Base-by-base conservation (phyloP, 2,113 vertebrate genomes). In the Embiotoca jacksoni region DNA sequence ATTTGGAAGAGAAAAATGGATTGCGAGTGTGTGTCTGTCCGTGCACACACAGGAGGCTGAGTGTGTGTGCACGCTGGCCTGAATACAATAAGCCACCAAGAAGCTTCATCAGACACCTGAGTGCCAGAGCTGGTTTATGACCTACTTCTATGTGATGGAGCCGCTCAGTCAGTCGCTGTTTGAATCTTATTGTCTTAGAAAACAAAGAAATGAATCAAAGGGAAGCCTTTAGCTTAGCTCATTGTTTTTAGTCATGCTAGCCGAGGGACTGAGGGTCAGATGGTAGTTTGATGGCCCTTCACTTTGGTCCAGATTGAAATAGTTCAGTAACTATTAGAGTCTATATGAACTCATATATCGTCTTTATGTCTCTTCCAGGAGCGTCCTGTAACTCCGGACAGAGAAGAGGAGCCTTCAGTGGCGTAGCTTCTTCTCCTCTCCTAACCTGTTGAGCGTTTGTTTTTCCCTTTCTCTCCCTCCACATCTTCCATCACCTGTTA, bases 41-140 rank as follows among this genome's bases (percentile, higher is more conserved):
- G 32, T 36, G 68, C 16, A 53, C 32, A 35, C 47, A 55, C 33
- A 23, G 23, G 53, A 39, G 16, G 4, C 5, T 71, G 71, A 55
- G 65, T 55, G 71, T 61, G 74, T 7, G 39, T 68, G 52, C 65
- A 72, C 68, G 72, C 37, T 92, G 91, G 73, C 89, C 89, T 90
- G 31, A 77, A 91, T 90, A 80, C 76, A 64, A 75, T 36, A 72
- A 83, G 60, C 73, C 44, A 74, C 64, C 50, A 75, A 82, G 79
- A 82, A 82, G 77, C 53, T 74, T 77, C 71, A 72, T 78, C 69
- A 80, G 85, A 89, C 87, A 88, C 75, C 86, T 85, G 78, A 85
- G 80, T 52, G 69, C 60, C 80, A 23, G 37, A 56, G 58, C 39
- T 72, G 78, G 63, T 62, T 35, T 1, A 14, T 75, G 88, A 70